A percentile compares a stretch with the other conserved stretches of the same genome.
Evolutionary conservation across 2,113 vertebrate species (phyloP).

Genomic region (Amia ocellicauda): DNA sequence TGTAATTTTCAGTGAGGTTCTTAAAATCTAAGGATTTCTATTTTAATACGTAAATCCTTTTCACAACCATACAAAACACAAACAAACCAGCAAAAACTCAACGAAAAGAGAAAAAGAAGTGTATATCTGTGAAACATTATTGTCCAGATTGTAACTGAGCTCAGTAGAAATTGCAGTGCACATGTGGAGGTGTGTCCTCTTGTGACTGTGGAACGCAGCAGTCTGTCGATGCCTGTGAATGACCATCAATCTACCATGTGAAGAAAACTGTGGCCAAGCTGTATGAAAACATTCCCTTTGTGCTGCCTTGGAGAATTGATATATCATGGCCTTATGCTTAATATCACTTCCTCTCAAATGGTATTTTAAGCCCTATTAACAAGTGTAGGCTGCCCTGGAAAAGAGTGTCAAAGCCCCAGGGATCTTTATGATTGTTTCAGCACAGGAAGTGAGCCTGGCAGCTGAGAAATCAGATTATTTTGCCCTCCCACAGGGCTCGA

Average conservation of each 20-base stretch:
- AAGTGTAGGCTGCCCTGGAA: background rate
- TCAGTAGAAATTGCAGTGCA: too few species aligned
- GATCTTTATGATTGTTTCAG: conserved; percentile 34
- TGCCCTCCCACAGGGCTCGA: conserved; percentile 47
- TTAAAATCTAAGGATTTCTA: too few species aligned
- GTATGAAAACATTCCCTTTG: conserved; percentile 8
- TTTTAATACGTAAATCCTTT: too few species aligned
- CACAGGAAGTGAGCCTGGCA: conserved; percentile 41
- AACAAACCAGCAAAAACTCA: too few species aligned
- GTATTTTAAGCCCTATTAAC: conserved; percentile 32
- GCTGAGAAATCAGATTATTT: conserved; percentile 41
- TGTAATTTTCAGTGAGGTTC: too few species aligned
- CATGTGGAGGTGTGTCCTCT: too few species aligned
- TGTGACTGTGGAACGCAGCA: background rate
- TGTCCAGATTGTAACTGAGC: too few species aligned
- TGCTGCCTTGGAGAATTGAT: conserved; percentile 15
- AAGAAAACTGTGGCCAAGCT: background rate
- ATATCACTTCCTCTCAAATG: conserved; percentile 17
- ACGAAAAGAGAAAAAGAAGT: too few species aligned
- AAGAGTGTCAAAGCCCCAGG: conserved; percentile 30
- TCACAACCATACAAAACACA: too few species aligned
- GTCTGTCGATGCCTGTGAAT: background rate
- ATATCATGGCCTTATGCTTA: conserved; percentile 15
- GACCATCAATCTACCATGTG: background rate
- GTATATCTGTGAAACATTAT: too few species aligned